Conservation (phyloP, 2,797 vertebrate species). For the Chloroceryle inda region DNA sequence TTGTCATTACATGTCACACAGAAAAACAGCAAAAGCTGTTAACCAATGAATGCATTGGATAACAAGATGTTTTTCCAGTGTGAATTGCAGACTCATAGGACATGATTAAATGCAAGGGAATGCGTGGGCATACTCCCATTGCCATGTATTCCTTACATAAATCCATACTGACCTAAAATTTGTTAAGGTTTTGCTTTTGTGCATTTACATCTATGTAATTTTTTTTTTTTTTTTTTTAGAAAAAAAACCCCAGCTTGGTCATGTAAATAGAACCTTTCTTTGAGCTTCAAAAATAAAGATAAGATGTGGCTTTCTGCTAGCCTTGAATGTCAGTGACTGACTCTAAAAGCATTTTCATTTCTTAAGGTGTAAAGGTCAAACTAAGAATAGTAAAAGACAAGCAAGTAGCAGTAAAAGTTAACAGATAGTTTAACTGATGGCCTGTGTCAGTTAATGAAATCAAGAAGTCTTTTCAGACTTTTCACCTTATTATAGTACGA, state of each 20-base stretch:
- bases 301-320: neutral
- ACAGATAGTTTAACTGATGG: neutral
- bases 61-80: slow-evolving; percentile 62
- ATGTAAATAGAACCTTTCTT: neutral
- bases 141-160: neutral
- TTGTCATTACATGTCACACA: slow-evolving; percentile 26
- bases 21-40: slow-evolving; percentile 56
- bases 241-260: neutral
- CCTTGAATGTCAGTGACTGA: neutral
- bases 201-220: neutral
- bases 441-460: slow-evolving; percentile 5
- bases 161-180: neutral
- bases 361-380: slow-evolving; percentile 5
- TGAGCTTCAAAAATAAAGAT: neutral
- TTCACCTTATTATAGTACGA: neutral
- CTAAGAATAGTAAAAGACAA: neutral
- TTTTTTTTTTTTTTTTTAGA: neutral
- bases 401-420: neutral
- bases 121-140: neutral
- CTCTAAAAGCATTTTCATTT: slow-evolving; percentile 22
- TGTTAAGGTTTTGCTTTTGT: neutral
- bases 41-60: slow-evolving; percentile 50
- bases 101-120: neutral
- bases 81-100: neutral
- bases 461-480: neutral